Evolutionary conservation across 2,113 vertebrate species (phyloP).

Genomic region (Datnioides undecimradiatus): DNA sequence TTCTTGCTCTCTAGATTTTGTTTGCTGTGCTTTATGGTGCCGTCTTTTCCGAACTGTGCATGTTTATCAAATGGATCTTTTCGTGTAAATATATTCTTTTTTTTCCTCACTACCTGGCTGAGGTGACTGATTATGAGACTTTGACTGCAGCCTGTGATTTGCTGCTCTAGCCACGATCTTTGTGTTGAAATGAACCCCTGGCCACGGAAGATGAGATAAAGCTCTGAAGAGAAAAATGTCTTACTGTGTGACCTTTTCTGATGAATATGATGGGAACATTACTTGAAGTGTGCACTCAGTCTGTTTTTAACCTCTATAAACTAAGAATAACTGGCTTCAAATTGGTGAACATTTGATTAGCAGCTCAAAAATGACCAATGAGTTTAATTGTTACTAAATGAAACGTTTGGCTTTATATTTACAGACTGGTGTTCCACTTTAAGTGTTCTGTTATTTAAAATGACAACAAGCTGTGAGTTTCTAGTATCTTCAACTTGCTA

Average conservation of each 20-base stretch:
- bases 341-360: neutral
- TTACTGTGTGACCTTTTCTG: constrained; percentile 42
- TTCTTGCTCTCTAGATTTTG: neutral
- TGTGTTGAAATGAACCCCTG: constrained; percentile 4
- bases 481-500: constrained; percentile 82
- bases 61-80: constrained; percentile 13
- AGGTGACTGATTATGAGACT: constrained; percentile 27
- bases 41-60: constrained; percentile 16
- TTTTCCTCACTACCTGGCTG: constrained; percentile 17
- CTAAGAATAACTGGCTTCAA: neutral
- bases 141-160: constrained; percentile 25
- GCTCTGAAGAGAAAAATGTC: constrained; percentile 24
- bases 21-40: neutral
- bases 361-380: too few relatives aligned
- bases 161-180: constrained; percentile 20
- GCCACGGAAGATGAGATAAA: constrained; percentile 37
- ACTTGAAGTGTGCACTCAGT: constrained; percentile 62
- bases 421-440: constrained; percentile 63
- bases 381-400: neutral
- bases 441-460: constrained; percentile 52
- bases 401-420: constrained; percentile 9
- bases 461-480: constrained; percentile 57
- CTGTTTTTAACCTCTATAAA: constrained; percentile 29
- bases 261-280: constrained; percentile 46
- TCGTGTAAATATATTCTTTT: neutral